Base-by-base conservation (phyloP, 1,140 invertebrate genomes). In the Batillaria attramentaria region DNA sequence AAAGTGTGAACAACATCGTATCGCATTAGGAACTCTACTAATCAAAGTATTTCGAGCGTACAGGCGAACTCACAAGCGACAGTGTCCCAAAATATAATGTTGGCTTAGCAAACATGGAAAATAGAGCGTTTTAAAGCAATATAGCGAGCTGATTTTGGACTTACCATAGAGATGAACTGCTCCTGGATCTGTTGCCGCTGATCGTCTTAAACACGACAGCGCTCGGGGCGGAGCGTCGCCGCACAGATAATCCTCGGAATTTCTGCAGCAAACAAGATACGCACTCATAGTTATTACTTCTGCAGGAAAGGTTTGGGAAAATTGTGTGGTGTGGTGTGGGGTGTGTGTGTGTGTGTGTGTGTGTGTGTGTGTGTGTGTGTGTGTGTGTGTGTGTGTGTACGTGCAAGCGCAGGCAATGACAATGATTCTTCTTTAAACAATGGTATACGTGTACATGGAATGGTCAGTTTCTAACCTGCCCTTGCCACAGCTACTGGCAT, bases 171-270 rank as follows among this genome's bases (percentile, higher is more conserved):
- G 31, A 50, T 16, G 73, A 75, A 16, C 73, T 77, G 79, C 83
- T 83, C 65, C 81, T 83, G 37, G 85, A 79, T 73, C 85, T 83
- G 68, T 77, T 73, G 31, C 76, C 46, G 42, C 84, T 82, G 31
- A 87, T 79, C 37, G 84, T 81, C 65, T 86, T 85, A 65, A 89
- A 83, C 31, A 88, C 83, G 31, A 88, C 85, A 57, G 87, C 88
- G 65, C 85, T 85, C 39, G 88, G 85, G n/a, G 89, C 87, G 0
- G 89, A 88, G 42, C 87, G 86, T 35, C 73, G 87, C 85, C 87
- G 90, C 88, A 80, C 88, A 80, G 82, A 91, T 81, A 94, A 85
- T 80, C 93, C 94, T 87, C 95, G 95, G 88, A 94, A 94, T 91
- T 95, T 95, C 95, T 50, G 73, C 37, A 24, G 33, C 57, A 18